phyloP scores from a whole-genome alignment of 2,888 invertebrate genomes.

The Lepidochrysops patricia region DNA sequence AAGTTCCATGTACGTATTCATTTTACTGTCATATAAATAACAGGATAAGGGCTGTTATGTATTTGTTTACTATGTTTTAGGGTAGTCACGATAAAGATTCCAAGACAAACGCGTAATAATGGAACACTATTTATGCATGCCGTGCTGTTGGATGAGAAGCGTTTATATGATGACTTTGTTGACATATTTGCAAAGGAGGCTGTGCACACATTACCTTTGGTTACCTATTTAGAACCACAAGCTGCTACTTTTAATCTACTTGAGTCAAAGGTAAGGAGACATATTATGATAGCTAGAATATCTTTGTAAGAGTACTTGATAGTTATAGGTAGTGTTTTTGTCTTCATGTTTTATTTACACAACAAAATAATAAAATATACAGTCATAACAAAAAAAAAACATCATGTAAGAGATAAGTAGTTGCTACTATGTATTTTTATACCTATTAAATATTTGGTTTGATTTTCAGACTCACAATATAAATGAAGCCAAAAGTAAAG shows the following conservation, averaged over 20 bases:
- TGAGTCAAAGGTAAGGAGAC: slow-evolving; percentile 47
- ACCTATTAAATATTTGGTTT: slow-evolving; percentile 6
- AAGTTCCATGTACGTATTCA: slow-evolving; percentile 46
- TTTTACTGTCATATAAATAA: neutral
- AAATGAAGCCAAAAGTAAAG: slow-evolving; percentile 17
- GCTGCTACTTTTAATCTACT: slow-evolving; percentile 83
- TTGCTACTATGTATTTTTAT: neutral
- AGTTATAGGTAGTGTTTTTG: too few species aligned
- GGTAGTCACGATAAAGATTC: slow-evolving; percentile 79
- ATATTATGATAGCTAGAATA: too few species aligned
- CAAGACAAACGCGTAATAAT: slow-evolving; percentile 84
- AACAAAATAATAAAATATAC: too few species aligned
- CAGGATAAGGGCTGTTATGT: slow-evolving; percentile 12
- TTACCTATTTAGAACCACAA: slow-evolving; percentile 83
- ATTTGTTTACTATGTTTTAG: slow-evolving; percentile 55
- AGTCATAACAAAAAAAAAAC: neutral
- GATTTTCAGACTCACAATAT: slow-evolving; percentile 38
- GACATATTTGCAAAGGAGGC: slow-evolving; percentile 76
- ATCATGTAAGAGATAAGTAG: neutral
- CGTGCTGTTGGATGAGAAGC: slow-evolving; percentile 72
- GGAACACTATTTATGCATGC: slow-evolving; percentile 89
- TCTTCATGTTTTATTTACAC: too few species aligned
- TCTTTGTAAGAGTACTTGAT: too few species aligned
- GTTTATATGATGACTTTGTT: slow-evolving; percentile 68
- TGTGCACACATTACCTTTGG: slow-evolving; percentile 79